Evolutionary conservation across 2,888 invertebrate species (phyloP), one percentile per base, ranked within the genome.

Genomic region (Xestia xanthographa): DNA sequence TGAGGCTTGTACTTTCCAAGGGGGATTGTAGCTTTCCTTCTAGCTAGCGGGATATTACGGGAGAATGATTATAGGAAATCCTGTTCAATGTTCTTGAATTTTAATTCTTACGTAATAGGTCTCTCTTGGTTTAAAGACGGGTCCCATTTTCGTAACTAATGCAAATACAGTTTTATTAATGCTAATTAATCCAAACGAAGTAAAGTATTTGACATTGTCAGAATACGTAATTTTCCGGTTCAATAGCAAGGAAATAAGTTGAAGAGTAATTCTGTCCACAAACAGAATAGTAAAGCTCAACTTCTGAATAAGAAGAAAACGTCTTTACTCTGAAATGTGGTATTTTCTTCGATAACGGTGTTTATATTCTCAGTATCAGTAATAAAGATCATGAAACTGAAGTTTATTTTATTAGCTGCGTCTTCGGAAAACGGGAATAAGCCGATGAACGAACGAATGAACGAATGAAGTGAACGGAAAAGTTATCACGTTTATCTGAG

Each of bases 401-500:
- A 83, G 70, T 81, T 86, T 82, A 85, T 85, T 87, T 88, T 86
- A 86, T 85, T 88, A 86, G 83, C 80, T 79, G 67, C 79, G 82
- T 70, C 73, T 89, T 87, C 83, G 77, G 76, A 75, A 87, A 86
- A 86, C 71, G 74, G 82, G 86, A 88, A 88, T 86, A 90, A 78
- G 82, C 67, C 81, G 84, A 87, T 82, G 76, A 60, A 76, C 79
- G 58, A 75, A 76, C 72, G 75, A 76, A 77, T 34, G 86, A 86
- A 86, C 77, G 86, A 86, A 88, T 88, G 87, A 85, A 85, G 85
- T 80, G 82, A 89, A 88, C 82, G 86, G 89, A 91, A 92, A 93
- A 90, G 87, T 91, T 91, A 92, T 92, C 90, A 85, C 92, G 90
- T 93, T 94, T 93, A 94, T 94, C 92, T 93, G 90, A 92, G 92